Evolutionary conservation across 2,113 vertebrate genomes (phyloP), one percentile per base, ranked within the genome.

Genomic region (Lophotis ruficrista): DNA sequence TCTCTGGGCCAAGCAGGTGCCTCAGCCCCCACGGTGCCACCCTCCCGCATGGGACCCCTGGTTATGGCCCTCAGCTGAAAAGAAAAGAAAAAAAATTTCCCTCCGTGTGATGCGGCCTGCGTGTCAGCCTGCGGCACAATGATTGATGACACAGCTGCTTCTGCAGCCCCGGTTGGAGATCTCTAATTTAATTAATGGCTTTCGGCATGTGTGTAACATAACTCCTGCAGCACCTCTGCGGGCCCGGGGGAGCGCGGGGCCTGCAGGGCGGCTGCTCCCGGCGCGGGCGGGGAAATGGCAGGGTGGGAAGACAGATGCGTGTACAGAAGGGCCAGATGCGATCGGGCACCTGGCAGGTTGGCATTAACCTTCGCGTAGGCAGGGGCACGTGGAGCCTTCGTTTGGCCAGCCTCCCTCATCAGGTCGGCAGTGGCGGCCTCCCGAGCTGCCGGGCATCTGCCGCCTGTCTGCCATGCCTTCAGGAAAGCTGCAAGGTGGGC

Each of bases 151-250:
- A 70, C 96, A 84, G 86, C 91, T 95, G 94, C 95, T 64, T 17
- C 90, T 50, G 94, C 73, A 58, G 53, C 47, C 80, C 62, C 95
- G 30, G 90, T 23, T 28, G 14, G 86, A 88, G 95, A 76, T 41
- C 92, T 90, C 92, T 97, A 90, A 97, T 97, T 96, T 96, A 97
- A 96, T 97, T 96, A 97, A 97, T 97, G 95, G 90, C 86, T 94
- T 68, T 95, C 10, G 47, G 91, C 84, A 16, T 78, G 93, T 86
- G 92, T 64, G 77, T 81, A 66, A 95, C 97, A 88, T 43, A 12
- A 50, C 91, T 96, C 94, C 89, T 35, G 90, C 90, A 48, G 94
- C 94, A 78, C 90, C 95, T 89, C 89, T 1, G 33, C 2, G 56
- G 66, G 66, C 91, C 90, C 51, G 2, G 62, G 87, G 94, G 62